Conservation (phyloP, 2,113 vertebrate species). For the Oreocharis arfaki region DNA sequence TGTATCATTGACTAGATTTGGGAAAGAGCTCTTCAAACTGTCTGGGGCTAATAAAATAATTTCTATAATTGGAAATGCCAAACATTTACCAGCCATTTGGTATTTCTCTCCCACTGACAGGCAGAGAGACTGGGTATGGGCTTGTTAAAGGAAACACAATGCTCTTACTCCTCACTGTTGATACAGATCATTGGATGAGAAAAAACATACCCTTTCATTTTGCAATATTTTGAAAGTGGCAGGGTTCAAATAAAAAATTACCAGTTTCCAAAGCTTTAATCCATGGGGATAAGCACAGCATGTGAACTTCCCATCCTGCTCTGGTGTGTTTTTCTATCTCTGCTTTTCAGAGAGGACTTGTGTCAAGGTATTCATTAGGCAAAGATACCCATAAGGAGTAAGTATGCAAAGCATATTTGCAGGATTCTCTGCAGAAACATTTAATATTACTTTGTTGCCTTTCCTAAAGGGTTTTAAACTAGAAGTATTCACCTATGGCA, state of each 20-base stretch:
- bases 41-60: not conserved
- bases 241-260: not conserved
- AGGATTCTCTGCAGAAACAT: not conserved
- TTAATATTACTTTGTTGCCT: not conserved
- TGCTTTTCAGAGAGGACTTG: not conserved
- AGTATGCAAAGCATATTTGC: not conserved
- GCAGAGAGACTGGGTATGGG: not conserved
- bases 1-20: slow-evolving; percentile 10
- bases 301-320: not conserved
- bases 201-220: not conserved
- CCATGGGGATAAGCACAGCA: not conserved
- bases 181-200: not conserved
- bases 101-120: slow-evolving; percentile 27
- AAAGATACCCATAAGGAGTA: not conserved
- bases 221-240: not conserved
- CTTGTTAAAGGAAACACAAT: not conserved
- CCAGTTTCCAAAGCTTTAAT: not conserved
- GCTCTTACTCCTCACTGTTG: not conserved
- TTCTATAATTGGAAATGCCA: slow-evolving; percentile 44
- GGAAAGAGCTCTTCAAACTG: slow-evolving; percentile 9
- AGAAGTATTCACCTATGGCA: not conserved
- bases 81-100: slow-evolving; percentile 38
- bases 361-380: not conserved
- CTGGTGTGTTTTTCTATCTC: not conserved
- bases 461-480: not conserved